These are phyloP conservation scores for Prorops nasuta DNA, from an alignment of 1,140 invertebrate species.

Conservation along the genomic window DNA sequence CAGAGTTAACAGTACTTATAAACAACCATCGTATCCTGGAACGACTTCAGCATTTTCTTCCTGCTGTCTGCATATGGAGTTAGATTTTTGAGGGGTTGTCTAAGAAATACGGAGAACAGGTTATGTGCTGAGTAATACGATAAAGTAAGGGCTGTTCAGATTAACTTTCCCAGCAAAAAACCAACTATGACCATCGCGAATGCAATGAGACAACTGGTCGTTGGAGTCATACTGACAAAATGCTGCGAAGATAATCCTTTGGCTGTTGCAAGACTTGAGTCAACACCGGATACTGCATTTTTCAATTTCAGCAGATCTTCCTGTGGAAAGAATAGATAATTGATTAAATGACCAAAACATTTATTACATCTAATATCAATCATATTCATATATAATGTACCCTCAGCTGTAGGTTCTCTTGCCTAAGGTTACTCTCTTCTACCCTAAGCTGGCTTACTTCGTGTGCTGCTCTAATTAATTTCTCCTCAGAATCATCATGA, in stretches of 20 bases:
- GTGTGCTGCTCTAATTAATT: constrained; percentile 67
- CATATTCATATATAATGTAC: constrained; percentile 42
- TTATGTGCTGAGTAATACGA: constrained; percentile 36
- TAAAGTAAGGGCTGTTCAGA: constrained; percentile 46
- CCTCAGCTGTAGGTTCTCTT: constrained; percentile 80
- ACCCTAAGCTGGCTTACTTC: constrained; percentile 75
- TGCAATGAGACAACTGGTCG: constrained; percentile 40
- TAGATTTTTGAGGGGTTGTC: constrained; percentile 36
- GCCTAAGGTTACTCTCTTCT: constrained; percentile 71
- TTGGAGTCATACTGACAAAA: constrained; percentile 35
- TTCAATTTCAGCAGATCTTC: constrained; percentile 50
- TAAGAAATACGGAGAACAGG: constrained; percentile 42
- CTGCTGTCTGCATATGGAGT: constrained; percentile 26
- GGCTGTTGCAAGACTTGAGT: constrained; percentile 32
- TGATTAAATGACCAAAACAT: constrained; percentile 2
- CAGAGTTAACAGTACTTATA: constrained; percentile 32
- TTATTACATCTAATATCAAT: not conserved
- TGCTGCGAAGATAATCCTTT: constrained; percentile 35
- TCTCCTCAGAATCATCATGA: constrained; percentile 49
- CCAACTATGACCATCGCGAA: constrained; percentile 49
- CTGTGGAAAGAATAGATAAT: constrained; percentile 29
- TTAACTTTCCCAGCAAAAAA: constrained; percentile 51
- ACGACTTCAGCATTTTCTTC: constrained; percentile 22
- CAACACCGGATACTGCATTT: constrained; percentile 41
- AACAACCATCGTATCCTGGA: constrained; percentile 29